Conservation (phyloP, 2,113 vertebrate species). For the Oostethus manadensis region DNA sequence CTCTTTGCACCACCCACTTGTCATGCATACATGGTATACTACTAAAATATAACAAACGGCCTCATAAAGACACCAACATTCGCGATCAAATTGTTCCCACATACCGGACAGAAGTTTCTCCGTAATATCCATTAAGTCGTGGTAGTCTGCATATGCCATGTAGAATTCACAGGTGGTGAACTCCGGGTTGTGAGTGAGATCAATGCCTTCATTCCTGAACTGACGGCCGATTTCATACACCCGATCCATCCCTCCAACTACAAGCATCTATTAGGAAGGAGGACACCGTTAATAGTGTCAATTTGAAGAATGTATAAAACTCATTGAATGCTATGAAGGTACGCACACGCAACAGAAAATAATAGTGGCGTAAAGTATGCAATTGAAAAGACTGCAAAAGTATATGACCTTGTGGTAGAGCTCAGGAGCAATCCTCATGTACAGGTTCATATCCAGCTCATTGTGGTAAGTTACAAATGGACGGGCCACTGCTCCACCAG, state of each 20-base stretch:
- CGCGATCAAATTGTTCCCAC: neutral
- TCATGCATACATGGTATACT: too few species aligned
- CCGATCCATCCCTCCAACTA: constrained; percentile 93
- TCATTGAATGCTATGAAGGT: neutral
- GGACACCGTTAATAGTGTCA: neutral
- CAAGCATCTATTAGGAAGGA: constrained; percentile 80
- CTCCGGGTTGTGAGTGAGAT: constrained; percentile 97
- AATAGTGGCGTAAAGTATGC: neutral
- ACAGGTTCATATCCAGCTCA: constrained; percentile 97
- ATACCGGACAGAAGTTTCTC: constrained; percentile 92
- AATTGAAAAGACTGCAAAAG: neutral
- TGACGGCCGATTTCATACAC: constrained; percentile 97
- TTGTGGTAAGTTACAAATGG: constrained; percentile 97
- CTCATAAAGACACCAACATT: neutral
- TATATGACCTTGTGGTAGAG: constrained; percentile 91
- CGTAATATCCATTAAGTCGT: constrained; percentile 94
- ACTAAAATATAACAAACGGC: neutral
- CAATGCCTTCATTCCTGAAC: constrained; percentile 97
- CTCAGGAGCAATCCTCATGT: constrained; percentile 96
- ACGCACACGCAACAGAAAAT: neutral
- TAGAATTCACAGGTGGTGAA: constrained; percentile 99
- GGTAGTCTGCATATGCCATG: constrained; percentile 97
- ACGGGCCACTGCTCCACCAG: constrained; percentile 91
- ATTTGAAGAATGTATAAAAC: neutral
- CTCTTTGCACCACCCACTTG: too few species aligned